These are phyloP conservation scores for Listrodromus nycthemerus DNA, from an alignment of 2,888 invertebrate species.

Conservation along the genomic window DNA sequence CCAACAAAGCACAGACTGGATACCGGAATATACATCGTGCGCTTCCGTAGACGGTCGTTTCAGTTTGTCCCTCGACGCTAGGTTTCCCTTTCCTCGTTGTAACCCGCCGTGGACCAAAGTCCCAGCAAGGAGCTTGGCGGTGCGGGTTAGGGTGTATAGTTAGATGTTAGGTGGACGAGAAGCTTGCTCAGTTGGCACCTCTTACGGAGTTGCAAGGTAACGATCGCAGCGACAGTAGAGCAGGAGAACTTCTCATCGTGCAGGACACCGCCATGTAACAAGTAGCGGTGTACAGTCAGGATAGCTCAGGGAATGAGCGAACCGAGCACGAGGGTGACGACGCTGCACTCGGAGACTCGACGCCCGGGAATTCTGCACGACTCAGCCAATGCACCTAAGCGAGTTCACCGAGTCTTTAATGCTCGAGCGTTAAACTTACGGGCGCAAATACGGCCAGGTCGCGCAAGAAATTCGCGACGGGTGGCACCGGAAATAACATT, in stretches of 20 bases:
- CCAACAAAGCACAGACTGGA: constrained; percentile 35
- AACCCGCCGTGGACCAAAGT: constrained; percentile 15
- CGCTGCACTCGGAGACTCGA: constrained; percentile 63
- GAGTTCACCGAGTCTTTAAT: constrained; percentile 50
- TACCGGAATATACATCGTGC: constrained; percentile 4
- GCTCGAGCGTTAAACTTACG: constrained; percentile 54
- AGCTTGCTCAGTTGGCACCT: constrained; percentile 62
- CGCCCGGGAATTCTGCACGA: constrained; percentile 64
- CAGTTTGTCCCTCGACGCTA: constrained; percentile 32
- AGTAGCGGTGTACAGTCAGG: constrained; percentile 24
- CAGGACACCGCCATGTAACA: not conserved
- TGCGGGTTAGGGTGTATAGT: constrained; percentile 36
- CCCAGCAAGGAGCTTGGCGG: constrained; percentile 10
- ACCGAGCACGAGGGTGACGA: constrained; percentile 57
- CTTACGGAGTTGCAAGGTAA: constrained; percentile 55
- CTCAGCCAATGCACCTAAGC: constrained; percentile 56
- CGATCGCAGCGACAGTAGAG: constrained; percentile 56
- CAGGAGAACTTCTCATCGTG: constrained; percentile 52
- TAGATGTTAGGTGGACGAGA: constrained; percentile 53
- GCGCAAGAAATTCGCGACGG: constrained; percentile 10
- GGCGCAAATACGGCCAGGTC: constrained; percentile 29
- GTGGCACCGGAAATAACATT: constrained; percentile 41
- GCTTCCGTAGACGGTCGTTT: constrained; percentile 13
- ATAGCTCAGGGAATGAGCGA: constrained; percentile 54
- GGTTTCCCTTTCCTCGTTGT: constrained; percentile 22